Evolutionary conservation across 2,113 vertebrate genomes (phyloP).

Genomic region (Bolborhynchus lineola): DNA sequence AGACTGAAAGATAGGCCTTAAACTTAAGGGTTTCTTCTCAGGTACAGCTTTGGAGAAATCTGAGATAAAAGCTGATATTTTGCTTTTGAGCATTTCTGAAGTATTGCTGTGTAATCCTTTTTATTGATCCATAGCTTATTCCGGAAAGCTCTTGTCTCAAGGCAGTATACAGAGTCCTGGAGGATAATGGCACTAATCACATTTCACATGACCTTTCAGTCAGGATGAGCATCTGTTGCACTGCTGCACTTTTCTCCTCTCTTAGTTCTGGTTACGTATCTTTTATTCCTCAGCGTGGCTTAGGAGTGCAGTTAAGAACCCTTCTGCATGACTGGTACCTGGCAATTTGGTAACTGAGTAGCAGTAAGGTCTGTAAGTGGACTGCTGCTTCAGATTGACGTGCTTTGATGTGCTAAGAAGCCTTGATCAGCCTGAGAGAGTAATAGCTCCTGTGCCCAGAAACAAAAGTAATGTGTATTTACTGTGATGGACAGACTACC

Average conservation of each 20-base stretch:
- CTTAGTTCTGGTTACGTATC: not conserved
- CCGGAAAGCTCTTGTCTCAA: not conserved
- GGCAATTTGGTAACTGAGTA: not conserved
- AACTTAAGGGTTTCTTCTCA: not conserved
- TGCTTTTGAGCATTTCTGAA: not conserved
- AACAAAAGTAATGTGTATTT: not conserved
- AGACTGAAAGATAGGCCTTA: not conserved
- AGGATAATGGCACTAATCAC: conserved; percentile 38
- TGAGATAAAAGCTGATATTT: not conserved
- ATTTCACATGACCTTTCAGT: conserved; percentile 17
- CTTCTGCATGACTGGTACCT: not conserved
- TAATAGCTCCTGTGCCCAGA: not conserved
- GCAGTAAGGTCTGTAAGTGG: not conserved
- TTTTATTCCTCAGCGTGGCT: not conserved
- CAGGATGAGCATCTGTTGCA: conserved; percentile 15
- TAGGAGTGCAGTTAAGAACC: not conserved
- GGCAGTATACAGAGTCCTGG: conserved; percentile 8
- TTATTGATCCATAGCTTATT: not conserved
- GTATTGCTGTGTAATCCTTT: conserved; percentile 27
- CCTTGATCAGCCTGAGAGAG: not conserved
- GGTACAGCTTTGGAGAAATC: not conserved
- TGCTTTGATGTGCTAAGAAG: conserved; percentile 43
- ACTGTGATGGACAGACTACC: not conserved
- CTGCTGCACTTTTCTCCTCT: not conserved
- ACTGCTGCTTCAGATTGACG: not conserved